A percentile compares a stretch with the other conserved stretches of the same genome.
These are phyloP conservation scores for Apamea anceps DNA, from an alignment of 2,888 invertebrate genomes.

Conservation along the genomic window DNA sequence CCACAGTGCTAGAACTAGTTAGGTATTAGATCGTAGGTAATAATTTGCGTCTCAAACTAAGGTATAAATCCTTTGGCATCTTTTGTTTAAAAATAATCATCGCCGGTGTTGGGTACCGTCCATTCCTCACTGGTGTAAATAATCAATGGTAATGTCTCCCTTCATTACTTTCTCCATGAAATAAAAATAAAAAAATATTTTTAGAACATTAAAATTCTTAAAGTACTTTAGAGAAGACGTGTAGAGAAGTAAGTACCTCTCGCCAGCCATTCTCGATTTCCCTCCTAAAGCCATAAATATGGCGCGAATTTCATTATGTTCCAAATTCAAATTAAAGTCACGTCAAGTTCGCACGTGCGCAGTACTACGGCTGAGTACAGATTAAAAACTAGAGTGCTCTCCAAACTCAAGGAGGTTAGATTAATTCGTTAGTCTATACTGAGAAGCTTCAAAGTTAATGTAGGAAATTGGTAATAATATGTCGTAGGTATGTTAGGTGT, in stretches of 20 bases:
- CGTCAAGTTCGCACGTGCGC: conserved; percentile 87
- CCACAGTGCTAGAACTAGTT: too few species aligned
- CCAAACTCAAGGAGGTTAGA: conserved; percentile 64
- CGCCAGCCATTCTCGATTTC: conserved; percentile 80
- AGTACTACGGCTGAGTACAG: conserved; percentile 77
- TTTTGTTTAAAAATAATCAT: not conserved
- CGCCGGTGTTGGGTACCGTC: too few species aligned
- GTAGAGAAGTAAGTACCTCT: conserved; percentile 68
- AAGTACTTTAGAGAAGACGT: conserved; percentile 59
- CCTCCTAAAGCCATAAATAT: conserved; percentile 86
- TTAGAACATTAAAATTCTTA: conserved; percentile 48
- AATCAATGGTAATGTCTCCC: not conserved
- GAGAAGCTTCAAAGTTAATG: conserved; percentile 19
- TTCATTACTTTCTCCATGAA: conserved; percentile 19
- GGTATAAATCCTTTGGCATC: too few species aligned
- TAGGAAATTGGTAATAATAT: not conserved
- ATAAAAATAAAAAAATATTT: conserved; percentile 30
- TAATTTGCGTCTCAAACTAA: too few species aligned
- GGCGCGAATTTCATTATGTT: conserved; percentile 87
- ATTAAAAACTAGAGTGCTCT: conserved; percentile 75
- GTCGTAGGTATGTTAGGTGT: not conserved
- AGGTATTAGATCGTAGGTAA: too few species aligned
- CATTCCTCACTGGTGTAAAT: not conserved
- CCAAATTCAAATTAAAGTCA: conserved; percentile 88
- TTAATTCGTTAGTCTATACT: conserved; percentile 65